A percentile compares a stretch with the other conserved stretches of the same genome.
Conservation (phyloP, 1,140 invertebrate species). For the Rhopalosiphum padi region DNA sequence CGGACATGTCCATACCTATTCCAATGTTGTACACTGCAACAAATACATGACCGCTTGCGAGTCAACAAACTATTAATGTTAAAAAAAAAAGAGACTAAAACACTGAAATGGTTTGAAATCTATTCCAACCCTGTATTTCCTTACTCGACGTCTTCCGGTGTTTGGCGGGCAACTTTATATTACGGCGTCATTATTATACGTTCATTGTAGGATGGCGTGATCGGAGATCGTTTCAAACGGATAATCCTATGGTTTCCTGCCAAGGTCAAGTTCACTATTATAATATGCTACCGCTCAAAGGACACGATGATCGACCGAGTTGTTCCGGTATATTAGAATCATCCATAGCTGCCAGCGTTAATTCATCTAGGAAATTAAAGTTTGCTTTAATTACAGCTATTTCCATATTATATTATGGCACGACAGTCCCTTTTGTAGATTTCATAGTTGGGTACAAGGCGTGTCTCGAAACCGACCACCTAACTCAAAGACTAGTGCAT, state of each 20-base stretch:
- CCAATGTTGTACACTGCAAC: neutral
- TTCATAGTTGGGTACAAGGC: neutral
- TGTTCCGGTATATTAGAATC: neutral
- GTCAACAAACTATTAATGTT: neutral
- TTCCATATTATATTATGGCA: slow-evolving; percentile 14
- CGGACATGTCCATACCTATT: neutral
- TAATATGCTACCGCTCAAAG: neutral
- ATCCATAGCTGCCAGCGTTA: neutral
- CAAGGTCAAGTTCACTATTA: neutral
- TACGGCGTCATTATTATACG: neutral
- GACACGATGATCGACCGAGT: neutral
- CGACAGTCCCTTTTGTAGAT: neutral
- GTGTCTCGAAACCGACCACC: neutral
- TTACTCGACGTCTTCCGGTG: neutral
- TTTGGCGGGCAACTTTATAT: neutral
- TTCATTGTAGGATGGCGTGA: neutral
- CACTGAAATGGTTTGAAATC: neutral
- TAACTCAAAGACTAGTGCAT: neutral
- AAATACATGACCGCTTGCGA: neutral
- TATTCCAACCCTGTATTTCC: neutral
- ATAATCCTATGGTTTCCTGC: neutral
- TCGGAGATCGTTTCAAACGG: neutral
- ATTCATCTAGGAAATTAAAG: slow-evolving; percentile 4
- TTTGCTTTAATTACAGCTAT: slow-evolving; percentile 7
- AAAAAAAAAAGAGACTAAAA: neutral